phyloP scores from a whole-genome alignment of 2,888 invertebrate genomes.

The Clitarchus hookeri region DNA sequence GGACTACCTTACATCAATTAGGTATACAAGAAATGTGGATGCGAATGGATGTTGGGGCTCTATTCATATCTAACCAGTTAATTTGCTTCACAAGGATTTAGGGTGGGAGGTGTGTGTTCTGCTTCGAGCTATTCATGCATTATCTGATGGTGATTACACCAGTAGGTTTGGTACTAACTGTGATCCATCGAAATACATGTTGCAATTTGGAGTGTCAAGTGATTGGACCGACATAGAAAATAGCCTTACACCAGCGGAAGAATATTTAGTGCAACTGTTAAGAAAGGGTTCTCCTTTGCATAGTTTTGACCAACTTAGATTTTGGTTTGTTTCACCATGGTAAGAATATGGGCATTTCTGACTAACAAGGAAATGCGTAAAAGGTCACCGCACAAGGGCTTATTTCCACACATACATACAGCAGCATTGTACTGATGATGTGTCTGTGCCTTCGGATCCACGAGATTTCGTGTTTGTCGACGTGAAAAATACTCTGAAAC shows the following conservation, averaged over 20 bases:
- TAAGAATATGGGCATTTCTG: background rate
- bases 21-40: constrained; percentile 3
- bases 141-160: background rate
- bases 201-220: background rate
- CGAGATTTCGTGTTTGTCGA: background rate
- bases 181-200: background rate
- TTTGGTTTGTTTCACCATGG: background rate
- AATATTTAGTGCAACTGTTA: constrained; percentile 3
- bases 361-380: background rate
- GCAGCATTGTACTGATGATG: constrained; percentile 11
- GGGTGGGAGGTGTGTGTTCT: background rate
- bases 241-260: background rate
- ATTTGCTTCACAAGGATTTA: no score
- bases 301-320: background rate
- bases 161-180: background rate
- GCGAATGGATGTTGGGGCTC: background rate
- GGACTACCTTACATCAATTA: constrained; percentile 16
- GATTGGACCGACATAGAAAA: no score
- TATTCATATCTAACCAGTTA: background rate
- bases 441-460: no score
- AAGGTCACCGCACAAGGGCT: background rate
- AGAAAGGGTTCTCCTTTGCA: background rate
- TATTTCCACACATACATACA: background rate
- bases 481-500: background rate
- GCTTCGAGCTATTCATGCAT: background rate